These are phyloP conservation scores for Ochotona princeps DNA, from an alignment of 2,113 vertebrate genomes.

Conservation along the genomic window DNA sequence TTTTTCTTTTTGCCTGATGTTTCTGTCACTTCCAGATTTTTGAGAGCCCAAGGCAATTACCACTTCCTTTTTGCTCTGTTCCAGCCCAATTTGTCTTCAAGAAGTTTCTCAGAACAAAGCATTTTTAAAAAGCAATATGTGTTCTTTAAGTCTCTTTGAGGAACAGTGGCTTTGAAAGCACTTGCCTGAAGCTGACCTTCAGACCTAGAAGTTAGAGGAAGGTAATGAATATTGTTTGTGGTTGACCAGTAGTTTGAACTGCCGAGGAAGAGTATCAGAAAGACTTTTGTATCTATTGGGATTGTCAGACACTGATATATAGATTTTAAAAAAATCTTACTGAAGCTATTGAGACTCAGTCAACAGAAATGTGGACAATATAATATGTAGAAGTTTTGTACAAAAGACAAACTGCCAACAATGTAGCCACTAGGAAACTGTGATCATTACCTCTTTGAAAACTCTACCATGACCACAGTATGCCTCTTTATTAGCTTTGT, in stretches of 20 bases:
- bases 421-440: conserved; percentile 70
- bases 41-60: not conserved
- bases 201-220: conserved; percentile 20
- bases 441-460: conserved; percentile 80
- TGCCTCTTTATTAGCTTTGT: conserved; percentile 83
- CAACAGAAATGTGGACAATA: conserved; percentile 50
- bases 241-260: conserved; percentile 39
- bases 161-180: not conserved
- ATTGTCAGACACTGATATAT: conserved; percentile 32
- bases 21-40: not conserved
- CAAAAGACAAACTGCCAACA: conserved; percentile 79
- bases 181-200: not conserved
- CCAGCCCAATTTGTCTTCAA: not conserved
- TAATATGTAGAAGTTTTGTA: conserved; percentile 79
- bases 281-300: conserved; percentile 23
- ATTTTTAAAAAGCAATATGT: not conserved
- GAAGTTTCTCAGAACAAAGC: not conserved
- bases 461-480: conserved; percentile 77
- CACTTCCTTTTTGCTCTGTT: not conserved
- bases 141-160: not conserved
- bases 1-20: not conserved
- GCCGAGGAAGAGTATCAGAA: conserved; percentile 10
- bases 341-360: conserved; percentile 79
- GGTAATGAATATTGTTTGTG: not conserved
- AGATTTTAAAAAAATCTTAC: conserved; percentile 69